Base-by-base conservation (phyloP, 2,888 invertebrate genomes). In the Parnassius smintheus region DNA sequence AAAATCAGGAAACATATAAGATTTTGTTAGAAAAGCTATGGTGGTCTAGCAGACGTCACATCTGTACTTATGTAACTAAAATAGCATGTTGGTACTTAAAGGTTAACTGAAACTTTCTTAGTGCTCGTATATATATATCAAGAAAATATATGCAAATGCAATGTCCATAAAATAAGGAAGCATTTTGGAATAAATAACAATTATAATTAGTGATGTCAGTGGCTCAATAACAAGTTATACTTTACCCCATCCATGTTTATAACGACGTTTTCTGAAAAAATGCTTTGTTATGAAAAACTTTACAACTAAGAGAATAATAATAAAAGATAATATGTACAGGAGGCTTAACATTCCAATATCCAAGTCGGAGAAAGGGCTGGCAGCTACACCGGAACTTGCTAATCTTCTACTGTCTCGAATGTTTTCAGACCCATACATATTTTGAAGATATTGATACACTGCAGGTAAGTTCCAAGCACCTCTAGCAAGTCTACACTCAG, bases 331-430 rank as follows among this genome's bases (percentile, higher is more conserved):
- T 75, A 95, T 90, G 87, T 96, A 96, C 75, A 96, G 91, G 71
- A 96, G 88, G 85, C 96, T 94, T 83, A 95, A 94, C 88, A 96
- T 93, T 80, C 95, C 94, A 82, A 96, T 94, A 83, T 96, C 96
- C 82, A 94, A 89, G 76, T 92, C 88, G 74, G 94, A 94, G 82
- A 95, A 93, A 58, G 93, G 92, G 83, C 93, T 92, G 9, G 76
- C 76, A 13, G 74, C 66, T 10, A 73, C 75, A 2, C 81, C 76
- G 7, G 82, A 77, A 55, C 75, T 75, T 41, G 76, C 71, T 12
- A 55, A 12, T 55, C 65, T 75, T 49, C 78, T 73, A 13, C 64
- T 59, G 13, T 79, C 77, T 59, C 78, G 80, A 61, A 89, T 85
- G 68, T 81, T 82, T 59, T 73, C 75, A 9, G 80, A 66, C 7